Percentiles rank a stretch among this genome's conserved stretches.
Evolutionary conservation across 37 sponge, comb jelly and placozoan genomes (phyloP).

Genomic region (Haliclona indistincta): DNA sequence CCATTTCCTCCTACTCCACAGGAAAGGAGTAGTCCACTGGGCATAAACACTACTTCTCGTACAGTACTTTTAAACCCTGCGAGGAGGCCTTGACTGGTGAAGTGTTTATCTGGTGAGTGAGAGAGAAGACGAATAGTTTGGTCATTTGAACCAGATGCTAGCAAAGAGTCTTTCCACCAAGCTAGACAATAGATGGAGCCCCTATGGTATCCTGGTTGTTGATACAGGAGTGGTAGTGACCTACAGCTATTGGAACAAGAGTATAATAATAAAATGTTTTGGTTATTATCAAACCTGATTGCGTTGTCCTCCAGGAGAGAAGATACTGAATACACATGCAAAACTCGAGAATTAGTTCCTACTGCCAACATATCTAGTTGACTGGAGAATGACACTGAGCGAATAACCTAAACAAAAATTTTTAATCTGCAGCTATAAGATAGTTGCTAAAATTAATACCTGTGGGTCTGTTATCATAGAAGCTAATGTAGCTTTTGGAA

Average conservation of each 20-base stretch:
- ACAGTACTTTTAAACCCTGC: slow-evolving; percentile 63
- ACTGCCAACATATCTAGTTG: slow-evolving; percentile 77
- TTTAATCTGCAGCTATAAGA: neutral
- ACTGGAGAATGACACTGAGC: slow-evolving; percentile 75
- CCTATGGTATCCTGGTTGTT: slow-evolving; percentile 64
- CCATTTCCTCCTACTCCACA: slow-evolving; percentile 68
- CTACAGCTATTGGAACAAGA: neutral
- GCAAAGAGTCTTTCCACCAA: slow-evolving; percentile 67
- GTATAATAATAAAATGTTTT: neutral
- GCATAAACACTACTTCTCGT: slow-evolving; percentile 70
- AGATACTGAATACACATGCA: slow-evolving; percentile 70
- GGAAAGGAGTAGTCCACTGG: slow-evolving; percentile 52
- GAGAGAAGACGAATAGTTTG: slow-evolving; percentile 64
- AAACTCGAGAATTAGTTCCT: slow-evolving; percentile 87
- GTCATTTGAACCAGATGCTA: slow-evolving; percentile 96
- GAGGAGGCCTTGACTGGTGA: neutral
- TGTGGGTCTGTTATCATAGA: slow-evolving; percentile 41
- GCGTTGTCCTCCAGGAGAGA: slow-evolving; percentile 13
- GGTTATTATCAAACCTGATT: neutral
- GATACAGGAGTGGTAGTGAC: slow-evolving; percentile 13
- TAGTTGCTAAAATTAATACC: slow-evolving; percentile 17
- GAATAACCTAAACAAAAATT: slow-evolving; percentile 49
- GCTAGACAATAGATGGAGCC: slow-evolving; percentile 93
- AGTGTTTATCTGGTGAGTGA: neutral
- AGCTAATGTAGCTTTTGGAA: slow-evolving; percentile 21